A percentile compares a stretch with the other conserved stretches of the same genome.
Conservation (phyloP, 2,797 vertebrate genomes). For the Tapirus indicus region DNA sequence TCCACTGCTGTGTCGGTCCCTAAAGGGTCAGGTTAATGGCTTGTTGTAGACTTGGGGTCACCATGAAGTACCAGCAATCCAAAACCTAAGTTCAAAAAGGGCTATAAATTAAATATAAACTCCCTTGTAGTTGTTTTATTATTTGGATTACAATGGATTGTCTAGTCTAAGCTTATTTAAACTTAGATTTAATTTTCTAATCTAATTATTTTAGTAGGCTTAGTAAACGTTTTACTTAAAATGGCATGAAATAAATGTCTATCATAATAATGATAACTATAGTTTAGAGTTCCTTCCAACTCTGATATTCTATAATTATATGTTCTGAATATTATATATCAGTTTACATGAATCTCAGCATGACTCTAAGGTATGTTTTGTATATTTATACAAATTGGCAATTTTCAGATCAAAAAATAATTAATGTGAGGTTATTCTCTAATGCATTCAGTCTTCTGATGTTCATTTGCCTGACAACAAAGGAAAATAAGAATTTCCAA, state of each 20-base stretch:
- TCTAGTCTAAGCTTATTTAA: neutral
- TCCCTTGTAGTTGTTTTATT: neutral
- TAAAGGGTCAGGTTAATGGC: neutral
- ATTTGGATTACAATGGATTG: neutral
- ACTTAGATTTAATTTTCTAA: constrained; percentile 16
- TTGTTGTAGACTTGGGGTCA: neutral
- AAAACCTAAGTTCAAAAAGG: neutral
- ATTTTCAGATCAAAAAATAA: constrained; percentile 32
- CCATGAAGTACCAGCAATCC: neutral
- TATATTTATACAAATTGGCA: constrained; percentile 44
- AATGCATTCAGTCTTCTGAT: neutral
- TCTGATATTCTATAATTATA: neutral
- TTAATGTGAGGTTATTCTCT: neutral
- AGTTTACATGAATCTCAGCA: constrained; percentile 12
- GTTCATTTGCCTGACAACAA: neutral
- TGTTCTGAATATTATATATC: neutral
- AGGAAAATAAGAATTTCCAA: constrained; percentile 6
- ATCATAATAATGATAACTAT: neutral
- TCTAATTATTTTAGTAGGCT: neutral
- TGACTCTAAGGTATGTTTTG: neutral
- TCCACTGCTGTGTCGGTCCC: neutral
- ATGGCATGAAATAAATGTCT: neutral
- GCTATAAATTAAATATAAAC: constrained; percentile 4
- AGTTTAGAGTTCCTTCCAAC: neutral
- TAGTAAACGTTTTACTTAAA: constrained; percentile 34